phyloP scores from a whole-genome alignment of 1,140 invertebrate genomes.

The Drosophila auraria region DNA sequence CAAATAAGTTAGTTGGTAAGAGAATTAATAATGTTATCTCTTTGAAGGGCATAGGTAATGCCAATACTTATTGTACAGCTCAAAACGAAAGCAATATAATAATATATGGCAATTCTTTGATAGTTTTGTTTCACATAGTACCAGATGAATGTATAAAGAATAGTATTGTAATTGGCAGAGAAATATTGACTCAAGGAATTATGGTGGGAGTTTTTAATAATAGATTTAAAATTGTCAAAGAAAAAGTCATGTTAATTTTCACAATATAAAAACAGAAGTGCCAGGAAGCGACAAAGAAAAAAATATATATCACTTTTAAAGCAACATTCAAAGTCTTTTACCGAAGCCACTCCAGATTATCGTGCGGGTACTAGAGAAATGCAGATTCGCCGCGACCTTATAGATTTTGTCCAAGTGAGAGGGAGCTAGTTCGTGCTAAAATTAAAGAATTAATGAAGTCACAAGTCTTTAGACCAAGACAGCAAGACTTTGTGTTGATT shows the following conservation, averaged over 20 bases:
- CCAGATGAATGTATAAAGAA: neutral
- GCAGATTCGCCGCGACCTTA: slow-evolving; percentile 4
- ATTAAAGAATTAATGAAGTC: slow-evolving; percentile 16
- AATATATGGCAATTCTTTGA: neutral
- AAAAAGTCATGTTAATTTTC: neutral
- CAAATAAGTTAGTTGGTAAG: slow-evolving; percentile 6
- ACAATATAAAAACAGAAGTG: neutral
- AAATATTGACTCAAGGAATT: neutral
- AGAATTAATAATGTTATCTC: neutral
- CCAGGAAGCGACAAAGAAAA: neutral
- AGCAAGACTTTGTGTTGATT: slow-evolving; percentile 14
- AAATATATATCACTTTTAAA: neutral
- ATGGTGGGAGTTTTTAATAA: neutral
- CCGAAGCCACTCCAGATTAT: neutral
- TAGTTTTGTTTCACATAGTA: neutral
- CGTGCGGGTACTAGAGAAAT: slow-evolving; percentile 4
- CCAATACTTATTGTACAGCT: neutral
- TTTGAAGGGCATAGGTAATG: neutral
- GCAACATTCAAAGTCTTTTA: neutral
- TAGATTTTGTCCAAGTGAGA: slow-evolving; percentile 14
- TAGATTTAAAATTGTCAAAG: slow-evolving; percentile 7
- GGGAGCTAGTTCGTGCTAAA: slow-evolving; percentile 9
- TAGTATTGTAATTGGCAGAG: slow-evolving; percentile 1
- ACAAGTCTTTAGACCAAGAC: slow-evolving; percentile 12
- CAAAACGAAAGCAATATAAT: neutral